Conservation (phyloP, 2,113 vertebrate species). For the Menidia beryllina region DNA sequence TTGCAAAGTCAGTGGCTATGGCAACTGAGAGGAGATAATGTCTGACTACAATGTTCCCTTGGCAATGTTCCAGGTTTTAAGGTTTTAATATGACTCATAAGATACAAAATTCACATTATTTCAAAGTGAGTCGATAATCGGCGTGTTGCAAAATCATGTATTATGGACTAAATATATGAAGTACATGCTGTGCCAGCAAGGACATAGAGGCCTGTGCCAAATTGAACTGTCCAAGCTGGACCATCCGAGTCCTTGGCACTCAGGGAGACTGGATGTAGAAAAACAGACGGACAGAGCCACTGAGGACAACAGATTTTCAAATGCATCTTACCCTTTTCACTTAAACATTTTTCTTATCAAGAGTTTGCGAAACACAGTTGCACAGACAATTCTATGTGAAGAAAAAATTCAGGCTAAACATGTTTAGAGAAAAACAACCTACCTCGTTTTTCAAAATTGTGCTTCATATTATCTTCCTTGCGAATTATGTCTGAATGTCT, state of each 20-base stretch:
- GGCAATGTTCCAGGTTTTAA: neutral
- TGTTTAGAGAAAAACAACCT: slow-evolving; percentile 31
- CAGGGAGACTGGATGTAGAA: too few relatives aligned
- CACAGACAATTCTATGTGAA: too few relatives aligned
- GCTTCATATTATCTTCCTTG: slow-evolving; percentile 86
- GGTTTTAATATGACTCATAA: neutral
- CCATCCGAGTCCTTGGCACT: too few relatives aligned
- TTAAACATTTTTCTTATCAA: too few relatives aligned
- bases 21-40: slow-evolving; percentile 9
- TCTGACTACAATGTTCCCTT: neutral
- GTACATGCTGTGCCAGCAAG: slow-evolving; percentile 48
- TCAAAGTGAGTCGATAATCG: neutral
- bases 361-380: too few relatives aligned
- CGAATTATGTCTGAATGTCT: slow-evolving; percentile 85
- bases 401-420: neutral
- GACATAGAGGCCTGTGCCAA: slow-evolving; percentile 52
- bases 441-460: slow-evolving; percentile 92
- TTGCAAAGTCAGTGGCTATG: slow-evolving; percentile 31
- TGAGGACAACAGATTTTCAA: too few relatives aligned
- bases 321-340: too few relatives aligned
- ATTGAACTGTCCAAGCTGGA: slow-evolving; percentile 52
- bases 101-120: neutral
- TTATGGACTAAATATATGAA: slow-evolving; percentile 38
- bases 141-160: slow-evolving; percentile 7
- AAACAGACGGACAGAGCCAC: too few relatives aligned